These are phyloP conservation scores for Lophius piscatorius DNA, from an alignment of 2,113 vertebrate species.

Conservation along the genomic window DNA sequence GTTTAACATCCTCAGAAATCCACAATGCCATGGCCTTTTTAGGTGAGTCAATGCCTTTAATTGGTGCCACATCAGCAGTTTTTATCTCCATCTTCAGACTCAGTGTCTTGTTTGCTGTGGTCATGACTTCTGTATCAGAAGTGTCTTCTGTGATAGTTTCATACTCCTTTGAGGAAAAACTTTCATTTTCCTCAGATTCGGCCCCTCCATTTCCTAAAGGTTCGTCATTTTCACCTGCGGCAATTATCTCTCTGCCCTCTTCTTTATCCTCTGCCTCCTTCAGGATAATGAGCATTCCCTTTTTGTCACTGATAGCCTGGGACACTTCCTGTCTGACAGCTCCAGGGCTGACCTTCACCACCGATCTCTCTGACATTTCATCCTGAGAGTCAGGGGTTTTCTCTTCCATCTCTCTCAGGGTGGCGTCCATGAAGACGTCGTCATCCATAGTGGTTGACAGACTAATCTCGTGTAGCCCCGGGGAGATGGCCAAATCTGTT, in stretches of 20 bases:
- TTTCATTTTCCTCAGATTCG: not conserved
- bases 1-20: conserved; percentile 65
- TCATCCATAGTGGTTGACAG: conserved; percentile 83
- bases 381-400: conserved; percentile 88
- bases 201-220: conserved; percentile 5
- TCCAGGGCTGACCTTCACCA: conserved; percentile 71
- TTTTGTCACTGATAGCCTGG: conserved; percentile 77
- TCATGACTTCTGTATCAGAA: conserved; percentile 5
- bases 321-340: conserved; percentile 84
- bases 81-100: conserved; percentile 51
- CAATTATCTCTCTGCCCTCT: conserved; percentile 30
- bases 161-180: conserved; percentile 10
- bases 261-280: conserved; percentile 60
- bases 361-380: conserved; percentile 81
- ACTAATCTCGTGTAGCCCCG: conserved; percentile 77
- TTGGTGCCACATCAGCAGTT: conserved; percentile 27
- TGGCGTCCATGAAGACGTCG: conserved; percentile 84
- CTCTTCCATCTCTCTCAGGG: conserved; percentile 78
- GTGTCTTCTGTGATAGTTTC: conserved; percentile 30
- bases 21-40: conserved; percentile 75
- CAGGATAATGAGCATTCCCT: conserved; percentile 76
- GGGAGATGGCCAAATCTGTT: conserved; percentile 80
- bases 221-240: conserved; percentile 16
- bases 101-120: conserved; percentile 1
- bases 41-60: conserved; percentile 56